Evolutionary conservation across 92 coral and sea anemone species (phyloP).

Genomic region (Heliopora coerulea): DNA sequence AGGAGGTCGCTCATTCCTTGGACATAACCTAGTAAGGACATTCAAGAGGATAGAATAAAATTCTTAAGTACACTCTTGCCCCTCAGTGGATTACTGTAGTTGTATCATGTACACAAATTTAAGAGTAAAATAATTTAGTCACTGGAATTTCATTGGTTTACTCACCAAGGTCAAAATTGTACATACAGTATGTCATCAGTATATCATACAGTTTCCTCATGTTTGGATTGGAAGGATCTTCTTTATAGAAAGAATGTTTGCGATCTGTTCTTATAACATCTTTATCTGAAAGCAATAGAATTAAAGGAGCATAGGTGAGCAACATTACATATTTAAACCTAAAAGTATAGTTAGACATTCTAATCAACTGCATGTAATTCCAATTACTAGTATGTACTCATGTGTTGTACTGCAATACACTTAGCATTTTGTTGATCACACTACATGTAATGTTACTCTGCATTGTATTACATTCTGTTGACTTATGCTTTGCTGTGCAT

Average conservation of each 20-base stretch:
- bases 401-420: too few species aligned
- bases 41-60: not conserved
- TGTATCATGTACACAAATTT: not conserved
- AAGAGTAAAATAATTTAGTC: too few species aligned
- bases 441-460: too few species aligned
- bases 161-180: constrained; percentile 97
- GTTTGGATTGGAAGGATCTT: constrained; percentile 66
- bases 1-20: constrained; percentile 99
- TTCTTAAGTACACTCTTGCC: not conserved
- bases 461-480: too few species aligned
- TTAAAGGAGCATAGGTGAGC: too few species aligned
- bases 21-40: constrained; percentile 63
- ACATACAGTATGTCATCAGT: constrained; percentile 96
- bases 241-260: constrained; percentile 67
- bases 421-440: too few species aligned
- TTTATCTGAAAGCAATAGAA: constrained; percentile 57
- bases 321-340: too few species aligned
- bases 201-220: constrained; percentile 69
- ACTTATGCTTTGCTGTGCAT: too few species aligned
- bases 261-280: constrained; percentile 95
- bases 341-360: too few species aligned
- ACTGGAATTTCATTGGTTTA: too few species aligned
- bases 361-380: too few species aligned
- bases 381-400: too few species aligned
- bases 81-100: not conserved